Evolutionary conservation across 2,113 vertebrate genomes (phyloP), one percentile per base, ranked within the genome.

Genomic region (Leuciscus idus): DNA sequence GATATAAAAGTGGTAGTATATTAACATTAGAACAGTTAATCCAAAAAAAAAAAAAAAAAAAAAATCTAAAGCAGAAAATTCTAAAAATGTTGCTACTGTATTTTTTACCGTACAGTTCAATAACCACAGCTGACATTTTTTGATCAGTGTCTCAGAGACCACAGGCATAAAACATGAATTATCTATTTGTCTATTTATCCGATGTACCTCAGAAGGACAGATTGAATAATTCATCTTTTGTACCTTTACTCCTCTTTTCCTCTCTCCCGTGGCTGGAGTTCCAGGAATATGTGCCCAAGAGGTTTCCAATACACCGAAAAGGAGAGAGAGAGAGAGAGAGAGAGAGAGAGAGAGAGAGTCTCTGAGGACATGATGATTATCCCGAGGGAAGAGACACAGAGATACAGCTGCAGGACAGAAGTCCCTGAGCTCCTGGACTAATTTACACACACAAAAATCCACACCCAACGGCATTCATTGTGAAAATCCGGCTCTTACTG

Each of bases 331-430:
- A 64, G 86, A 46, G 30, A 50, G 12, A 75, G 26, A 48, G 13
- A 55, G 19, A 2, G 23, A 59, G 33, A 75, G 11, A 75, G 26
- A 61, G 15, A 55, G 19, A 5, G 15, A 28, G 39, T 48, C 80
- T 82, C 80, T 15, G 19, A 70, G 80, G 80, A 52, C 9, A 30
- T 13, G 6, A 73, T 11, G 68, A n/a, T 43, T 30, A 57, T 50
- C 50, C 68, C 21, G 30, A 33, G 82, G 82, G 66, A 73, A 57
- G 46, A 39, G 7, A 43, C 30, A 75, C 52, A n/a, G 70, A 39
- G 68, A 74, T 59, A 26, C 85, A 86, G 68, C 85, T 86, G 85
- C 68, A 74, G 5, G 73, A 86, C 55, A n/a, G 1, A 55, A 17
- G 21, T 82, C 79, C 78, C 79, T 36, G 11, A 59, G 70, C 85